Evolutionary conservation across 2,113 vertebrate genomes (phyloP).

Genomic region (Dermatemys mawii): DNA sequence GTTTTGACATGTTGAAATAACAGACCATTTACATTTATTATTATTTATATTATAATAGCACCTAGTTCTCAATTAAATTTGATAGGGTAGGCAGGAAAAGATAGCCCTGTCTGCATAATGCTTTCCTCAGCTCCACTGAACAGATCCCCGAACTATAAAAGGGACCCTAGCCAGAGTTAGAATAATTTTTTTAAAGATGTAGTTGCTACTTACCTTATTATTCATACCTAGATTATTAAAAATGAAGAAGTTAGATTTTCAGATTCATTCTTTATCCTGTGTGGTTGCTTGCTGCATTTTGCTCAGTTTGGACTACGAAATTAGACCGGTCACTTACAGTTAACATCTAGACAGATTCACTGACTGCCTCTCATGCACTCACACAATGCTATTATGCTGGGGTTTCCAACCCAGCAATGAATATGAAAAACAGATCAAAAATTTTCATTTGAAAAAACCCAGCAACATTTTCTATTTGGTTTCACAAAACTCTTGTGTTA

Average conservation of each 20-base stretch:
- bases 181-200: not conserved
- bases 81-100: not conserved
- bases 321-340: not conserved
- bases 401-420: not conserved
- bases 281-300: not conserved
- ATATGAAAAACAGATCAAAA: not conserved
- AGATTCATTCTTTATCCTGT: not conserved
- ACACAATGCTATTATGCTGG: not conserved
- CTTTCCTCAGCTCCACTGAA: not conserved
- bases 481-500: not conserved
- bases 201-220: not conserved
- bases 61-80: rapidly evolving
- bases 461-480: not conserved
- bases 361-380: not conserved
- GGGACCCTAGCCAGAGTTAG: not conserved
- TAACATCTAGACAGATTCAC: not conserved
- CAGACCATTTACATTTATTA: not conserved
- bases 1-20: not conserved
- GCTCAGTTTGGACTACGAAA: not conserved
- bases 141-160: not conserved
- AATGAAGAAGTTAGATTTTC: not conserved
- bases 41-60: not conserved
- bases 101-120: not conserved
- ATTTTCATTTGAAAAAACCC: not conserved
- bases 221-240: not conserved